phyloP scores from a whole-genome alignment of 1,140 invertebrate species.

The Calycopis cecrops region DNA sequence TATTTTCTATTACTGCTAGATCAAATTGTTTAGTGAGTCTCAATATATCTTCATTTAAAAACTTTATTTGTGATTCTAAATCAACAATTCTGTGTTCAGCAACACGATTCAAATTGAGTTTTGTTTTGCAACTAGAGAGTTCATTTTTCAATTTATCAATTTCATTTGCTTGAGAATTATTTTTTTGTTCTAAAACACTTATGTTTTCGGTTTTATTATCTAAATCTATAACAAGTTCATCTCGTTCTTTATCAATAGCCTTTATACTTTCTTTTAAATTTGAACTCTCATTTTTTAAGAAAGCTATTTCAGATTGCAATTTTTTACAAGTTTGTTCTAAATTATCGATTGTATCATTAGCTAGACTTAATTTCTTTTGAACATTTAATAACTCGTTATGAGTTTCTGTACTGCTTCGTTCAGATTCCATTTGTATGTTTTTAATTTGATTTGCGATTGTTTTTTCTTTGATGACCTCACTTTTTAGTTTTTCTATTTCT shows the following conservation, averaged over 20 bases:
- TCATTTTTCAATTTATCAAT: slow-evolving; percentile 62
- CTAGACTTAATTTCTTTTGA: slow-evolving; percentile 74
- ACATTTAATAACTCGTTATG: slow-evolving; percentile 75
- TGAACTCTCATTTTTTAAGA: slow-evolving; percentile 75
- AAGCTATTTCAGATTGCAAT: slow-evolving; percentile 74
- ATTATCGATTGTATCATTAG: slow-evolving; percentile 69
- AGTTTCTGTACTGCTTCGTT: slow-evolving; percentile 75
- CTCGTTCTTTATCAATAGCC: slow-evolving; percentile 77
- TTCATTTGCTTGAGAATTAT: slow-evolving; percentile 69
- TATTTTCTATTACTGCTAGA: slow-evolving; percentile 76
- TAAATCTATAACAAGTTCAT: slow-evolving; percentile 77
- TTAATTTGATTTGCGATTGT: slow-evolving; percentile 73
- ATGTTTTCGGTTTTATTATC: slow-evolving; percentile 77
- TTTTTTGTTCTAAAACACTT: slow-evolving; percentile 75
- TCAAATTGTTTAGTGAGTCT: slow-evolving; percentile 71
- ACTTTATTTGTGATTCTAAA: slow-evolving; percentile 73
- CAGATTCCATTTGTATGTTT: slow-evolving; percentile 78
- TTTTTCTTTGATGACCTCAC: slow-evolving; percentile 65
- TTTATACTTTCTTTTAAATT: slow-evolving; percentile 73
- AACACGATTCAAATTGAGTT: slow-evolving; percentile 57
- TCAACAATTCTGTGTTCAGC: slow-evolving; percentile 76
- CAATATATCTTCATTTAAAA: slow-evolving; percentile 69
- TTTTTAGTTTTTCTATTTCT: slow-evolving; percentile 64
- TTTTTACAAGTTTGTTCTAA: slow-evolving; percentile 76
- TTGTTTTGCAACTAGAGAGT: slow-evolving; percentile 57